Conservation (phyloP, 2,888 invertebrate genomes). For the Selenia dentaria region DNA sequence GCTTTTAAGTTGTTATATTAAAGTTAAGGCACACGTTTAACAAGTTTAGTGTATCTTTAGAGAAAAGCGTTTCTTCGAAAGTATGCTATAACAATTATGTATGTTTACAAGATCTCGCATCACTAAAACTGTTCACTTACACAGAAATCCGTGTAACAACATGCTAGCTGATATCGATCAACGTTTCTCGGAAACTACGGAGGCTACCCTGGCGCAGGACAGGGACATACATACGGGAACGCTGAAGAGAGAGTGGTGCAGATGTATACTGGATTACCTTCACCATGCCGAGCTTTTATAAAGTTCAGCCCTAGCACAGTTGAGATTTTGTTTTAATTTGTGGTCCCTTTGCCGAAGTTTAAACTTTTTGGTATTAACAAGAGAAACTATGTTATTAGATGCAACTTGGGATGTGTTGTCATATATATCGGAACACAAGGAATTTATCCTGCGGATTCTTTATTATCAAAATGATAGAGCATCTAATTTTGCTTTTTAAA, state of each 20-base stretch:
- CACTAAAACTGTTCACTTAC: constrained; percentile 37
- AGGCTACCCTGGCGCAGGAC: constrained; percentile 52
- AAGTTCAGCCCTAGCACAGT: constrained; percentile 3
- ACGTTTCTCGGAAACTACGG: constrained; percentile 67
- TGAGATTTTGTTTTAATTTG: constrained; percentile 3
- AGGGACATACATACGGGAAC: constrained; percentile 34
- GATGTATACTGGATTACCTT: constrained; percentile 66
- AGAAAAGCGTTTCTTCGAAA: too few species aligned
- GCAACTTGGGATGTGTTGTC: too few species aligned
- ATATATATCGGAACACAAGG: too few species aligned
- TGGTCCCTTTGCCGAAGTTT: constrained; percentile 1
- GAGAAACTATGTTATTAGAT: too few species aligned
- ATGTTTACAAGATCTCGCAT: constrained; percentile 1
- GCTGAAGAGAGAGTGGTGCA: constrained; percentile 41
- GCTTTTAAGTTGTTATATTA: too few species aligned
- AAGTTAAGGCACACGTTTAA: too few species aligned
- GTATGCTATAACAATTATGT: too few species aligned
- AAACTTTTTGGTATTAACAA: background rate
- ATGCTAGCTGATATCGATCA: constrained; percentile 44
- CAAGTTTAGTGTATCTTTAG: too few species aligned
- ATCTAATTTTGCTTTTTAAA: too few species aligned
- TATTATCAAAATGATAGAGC: too few species aligned
- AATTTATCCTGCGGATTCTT: too few species aligned
- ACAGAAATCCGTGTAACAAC: constrained; percentile 52
- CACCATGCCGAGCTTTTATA: constrained; percentile 38